These are phyloP conservation scores for Eristalinus sepulchralis DNA, from an alignment of 2,888 invertebrate species.

Conservation along the genomic window DNA sequence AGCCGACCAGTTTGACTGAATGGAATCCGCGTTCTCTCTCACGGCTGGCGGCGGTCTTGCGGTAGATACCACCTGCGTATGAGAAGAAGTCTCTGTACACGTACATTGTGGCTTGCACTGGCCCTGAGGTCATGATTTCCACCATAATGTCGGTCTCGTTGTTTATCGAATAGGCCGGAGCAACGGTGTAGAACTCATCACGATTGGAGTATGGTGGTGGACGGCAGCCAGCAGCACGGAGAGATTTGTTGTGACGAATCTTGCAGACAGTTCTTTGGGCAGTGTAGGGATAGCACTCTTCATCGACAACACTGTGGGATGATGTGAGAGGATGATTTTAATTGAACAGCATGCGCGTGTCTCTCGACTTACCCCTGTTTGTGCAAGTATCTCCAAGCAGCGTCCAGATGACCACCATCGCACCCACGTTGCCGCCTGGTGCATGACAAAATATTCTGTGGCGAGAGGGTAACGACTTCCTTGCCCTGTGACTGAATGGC, in stretches of 20 bases:
- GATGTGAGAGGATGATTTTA: neutral
- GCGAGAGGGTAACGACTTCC: conserved; percentile 87
- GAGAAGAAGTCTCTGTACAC: conserved; percentile 96
- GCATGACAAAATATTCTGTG: conserved; percentile 94
- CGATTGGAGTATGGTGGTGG: conserved; percentile 81
- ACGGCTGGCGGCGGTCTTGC: conserved; percentile 83
- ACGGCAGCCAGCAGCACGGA: conserved; percentile 83
- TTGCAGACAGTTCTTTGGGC: conserved; percentile 85
- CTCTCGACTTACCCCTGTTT: conserved; percentile 85
- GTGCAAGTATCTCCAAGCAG: conserved; percentile 94
- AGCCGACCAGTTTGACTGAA: conserved; percentile 95
- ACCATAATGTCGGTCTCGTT: conserved; percentile 93
- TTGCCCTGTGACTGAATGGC: conserved; percentile 92
- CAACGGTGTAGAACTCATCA: conserved; percentile 86
- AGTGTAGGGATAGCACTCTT: conserved; percentile 92
- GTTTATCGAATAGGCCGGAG: conserved; percentile 88
- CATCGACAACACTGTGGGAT: conserved; percentile 88
- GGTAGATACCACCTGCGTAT: conserved; percentile 93
- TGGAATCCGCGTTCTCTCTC: conserved; percentile 87
- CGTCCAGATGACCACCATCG: conserved; percentile 92
- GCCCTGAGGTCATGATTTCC: conserved; percentile 94
- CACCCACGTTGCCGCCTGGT: conserved; percentile 91
- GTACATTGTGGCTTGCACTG: conserved; percentile 95
- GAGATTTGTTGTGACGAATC: conserved; percentile 81
- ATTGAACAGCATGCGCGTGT: neutral